A percentile compares a stretch with the other conserved stretches of the same genome.
Evolutionary conservation across 2,888 invertebrate genomes (phyloP).

Genomic region (Rutpela maculata): DNA sequence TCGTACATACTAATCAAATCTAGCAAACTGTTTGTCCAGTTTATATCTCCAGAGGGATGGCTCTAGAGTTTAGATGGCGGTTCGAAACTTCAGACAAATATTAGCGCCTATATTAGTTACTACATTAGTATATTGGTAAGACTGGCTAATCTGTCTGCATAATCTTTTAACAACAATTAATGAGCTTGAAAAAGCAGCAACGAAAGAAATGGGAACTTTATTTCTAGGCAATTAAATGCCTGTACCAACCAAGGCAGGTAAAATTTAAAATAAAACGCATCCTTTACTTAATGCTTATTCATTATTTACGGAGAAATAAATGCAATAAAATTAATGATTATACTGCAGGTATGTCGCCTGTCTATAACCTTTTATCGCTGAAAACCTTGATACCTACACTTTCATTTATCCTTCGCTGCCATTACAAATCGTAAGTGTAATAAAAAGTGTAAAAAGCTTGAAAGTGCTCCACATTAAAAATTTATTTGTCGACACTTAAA

Average conservation of each 20-base stretch:
- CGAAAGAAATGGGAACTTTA: neutral
- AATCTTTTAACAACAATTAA: neutral
- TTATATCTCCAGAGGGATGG: too few species aligned
- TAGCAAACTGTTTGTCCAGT: too few species aligned
- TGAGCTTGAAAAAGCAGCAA: too few species aligned
- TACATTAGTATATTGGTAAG: neutral
- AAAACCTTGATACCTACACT: conserved; percentile 24
- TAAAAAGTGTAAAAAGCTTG: neutral
- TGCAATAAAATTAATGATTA: neutral
- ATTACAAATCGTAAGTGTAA: conserved; percentile 2
- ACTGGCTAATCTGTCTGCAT: neutral
- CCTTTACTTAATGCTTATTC: neutral
- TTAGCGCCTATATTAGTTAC: too few species aligned
- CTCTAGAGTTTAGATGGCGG: too few species aligned
- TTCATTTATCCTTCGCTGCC: conserved; percentile 22
- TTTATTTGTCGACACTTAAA: conserved; percentile 14
- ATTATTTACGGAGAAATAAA: neutral
- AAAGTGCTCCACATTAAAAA: conserved; percentile 14
- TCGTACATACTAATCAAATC: too few species aligned
- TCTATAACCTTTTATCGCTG: conserved; percentile 17
- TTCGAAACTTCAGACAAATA: too few species aligned
- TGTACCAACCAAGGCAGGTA: too few species aligned
- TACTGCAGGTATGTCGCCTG: neutral
- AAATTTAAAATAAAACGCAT: too few species aligned
- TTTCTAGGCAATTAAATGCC: neutral